Percentiles rank a stretch among this genome's conserved stretches.
Evolutionary conservation across 2,888 invertebrate species (phyloP).

Genomic region (Ichneumoninae sp.): DNA sequence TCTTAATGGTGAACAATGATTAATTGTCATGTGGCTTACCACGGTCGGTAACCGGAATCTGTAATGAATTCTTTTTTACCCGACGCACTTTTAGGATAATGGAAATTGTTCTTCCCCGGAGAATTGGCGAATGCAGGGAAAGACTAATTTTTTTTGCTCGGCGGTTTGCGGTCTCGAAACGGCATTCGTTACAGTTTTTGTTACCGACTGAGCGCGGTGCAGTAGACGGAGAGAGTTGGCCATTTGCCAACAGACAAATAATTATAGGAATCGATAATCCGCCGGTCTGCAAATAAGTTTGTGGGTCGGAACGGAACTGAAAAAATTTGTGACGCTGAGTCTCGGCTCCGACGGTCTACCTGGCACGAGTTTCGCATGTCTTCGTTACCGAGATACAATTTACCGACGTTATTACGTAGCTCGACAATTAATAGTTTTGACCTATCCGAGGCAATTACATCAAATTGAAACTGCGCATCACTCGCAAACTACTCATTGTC

Average conservation of each 20-base stretch:
- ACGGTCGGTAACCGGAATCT: no score
- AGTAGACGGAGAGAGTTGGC: background rate
- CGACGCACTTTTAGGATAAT: no score
- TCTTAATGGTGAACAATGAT: no score
- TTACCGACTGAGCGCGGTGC: background rate
- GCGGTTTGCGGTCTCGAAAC: background rate
- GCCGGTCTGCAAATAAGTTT: background rate
- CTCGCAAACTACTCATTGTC: background rate
- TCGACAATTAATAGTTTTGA: constrained; percentile 11
- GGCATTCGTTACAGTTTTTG: background rate
- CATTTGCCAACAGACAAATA: background rate
- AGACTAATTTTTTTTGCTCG: background rate
- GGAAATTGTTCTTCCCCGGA: no score
- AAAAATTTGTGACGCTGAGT: background rate
- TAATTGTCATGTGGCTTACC: no score
- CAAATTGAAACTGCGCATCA: background rate
- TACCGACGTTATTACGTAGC: background rate
- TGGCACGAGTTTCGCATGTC: constrained; percentile 4
- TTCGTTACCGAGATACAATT: background rate
- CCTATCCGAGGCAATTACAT: background rate
- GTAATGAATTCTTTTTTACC: no score
- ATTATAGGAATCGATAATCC: background rate
- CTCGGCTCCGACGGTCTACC: background rate
- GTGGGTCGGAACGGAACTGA: background rate
- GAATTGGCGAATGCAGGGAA: no score